Evolutionary conservation across 2,888 invertebrate species (phyloP).

Genomic region (Philereme vetulata): DNA sequence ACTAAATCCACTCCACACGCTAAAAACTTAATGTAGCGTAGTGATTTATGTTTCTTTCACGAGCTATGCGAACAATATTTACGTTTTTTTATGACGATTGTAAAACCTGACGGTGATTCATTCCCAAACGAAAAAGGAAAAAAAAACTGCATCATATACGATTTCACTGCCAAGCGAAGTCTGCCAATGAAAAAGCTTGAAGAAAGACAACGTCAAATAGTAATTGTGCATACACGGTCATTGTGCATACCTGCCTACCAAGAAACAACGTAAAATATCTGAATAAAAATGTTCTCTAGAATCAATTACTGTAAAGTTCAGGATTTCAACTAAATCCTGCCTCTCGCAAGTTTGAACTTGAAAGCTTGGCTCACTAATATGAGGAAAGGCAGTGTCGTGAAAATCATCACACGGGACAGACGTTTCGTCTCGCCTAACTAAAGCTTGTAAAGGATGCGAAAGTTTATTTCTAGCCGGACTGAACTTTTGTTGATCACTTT

Average conservation of each 20-base stretch:
- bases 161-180: background rate
- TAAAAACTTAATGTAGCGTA: constrained; percentile 44
- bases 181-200: background rate
- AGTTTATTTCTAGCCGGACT: constrained; percentile 65
- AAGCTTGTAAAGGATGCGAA: constrained; percentile 59
- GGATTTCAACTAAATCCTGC: constrained; percentile 39
- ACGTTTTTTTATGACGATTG: constrained; percentile 10
- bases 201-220: background rate
- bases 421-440: constrained; percentile 54
- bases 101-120: constrained; percentile 27
- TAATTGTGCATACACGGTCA: no score
- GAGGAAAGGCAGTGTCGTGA: constrained; percentile 57
- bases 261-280: no score
- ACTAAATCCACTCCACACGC: constrained; percentile 21
- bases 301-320: constrained; percentile 37
- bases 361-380: constrained; percentile 39
- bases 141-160: constrained; percentile 2
- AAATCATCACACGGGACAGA: constrained; percentile 55
- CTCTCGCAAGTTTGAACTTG: constrained; percentile 37
- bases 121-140: constrained; percentile 16
- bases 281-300: constrained; percentile 18
- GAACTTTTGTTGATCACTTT: constrained; percentile 65
- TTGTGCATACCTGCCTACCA: no score
- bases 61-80: constrained; percentile 25
- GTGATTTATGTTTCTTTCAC: constrained; percentile 46